Percentiles rank a stretch among this genome's conserved stretches.
phyloP scores from a whole-genome alignment of 2,797 vertebrate genomes.

The Schizothorax lantsangensis region DNA sequence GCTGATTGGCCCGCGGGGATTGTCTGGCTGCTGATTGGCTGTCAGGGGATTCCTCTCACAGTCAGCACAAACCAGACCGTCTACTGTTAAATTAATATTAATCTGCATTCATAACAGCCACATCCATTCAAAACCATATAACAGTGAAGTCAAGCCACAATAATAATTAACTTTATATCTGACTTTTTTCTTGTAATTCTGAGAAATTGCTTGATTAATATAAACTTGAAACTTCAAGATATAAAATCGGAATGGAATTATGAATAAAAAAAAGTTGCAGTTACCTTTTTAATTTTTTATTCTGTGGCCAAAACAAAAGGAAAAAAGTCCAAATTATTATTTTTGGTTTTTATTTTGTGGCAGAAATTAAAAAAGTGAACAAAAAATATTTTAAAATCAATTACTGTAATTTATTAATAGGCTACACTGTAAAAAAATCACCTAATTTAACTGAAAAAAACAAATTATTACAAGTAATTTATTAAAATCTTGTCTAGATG shows the following conservation, averaged over 20 bases:
- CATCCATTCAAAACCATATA: neutral
- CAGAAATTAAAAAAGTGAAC: neutral
- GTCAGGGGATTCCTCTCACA: constrained; percentile 26
- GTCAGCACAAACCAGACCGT: neutral
- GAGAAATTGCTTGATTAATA: neutral
- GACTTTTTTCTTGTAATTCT: neutral
- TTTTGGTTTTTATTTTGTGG: neutral
- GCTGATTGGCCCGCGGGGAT: constrained; percentile 54
- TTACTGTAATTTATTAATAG: neutral
- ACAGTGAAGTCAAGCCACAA: neutral
- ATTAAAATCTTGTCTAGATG: no score
- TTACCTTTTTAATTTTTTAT: neutral
- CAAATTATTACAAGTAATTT: no score
- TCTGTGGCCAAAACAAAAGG: neutral
- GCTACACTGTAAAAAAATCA: no score
- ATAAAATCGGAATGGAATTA: no score
- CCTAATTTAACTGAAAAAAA: no score
- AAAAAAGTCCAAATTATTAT: neutral
- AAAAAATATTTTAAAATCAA: neutral
- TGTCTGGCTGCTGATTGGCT: constrained; percentile 25
- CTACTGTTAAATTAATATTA: neutral
- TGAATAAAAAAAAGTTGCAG: no score
- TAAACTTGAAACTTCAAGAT: neutral
- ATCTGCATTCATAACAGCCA: neutral
- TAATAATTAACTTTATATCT: no score